Percentiles rank a stretch among this genome's conserved stretches.
phyloP scores from a whole-genome alignment of 2,797 vertebrate species.

The Huso huso region DNA sequence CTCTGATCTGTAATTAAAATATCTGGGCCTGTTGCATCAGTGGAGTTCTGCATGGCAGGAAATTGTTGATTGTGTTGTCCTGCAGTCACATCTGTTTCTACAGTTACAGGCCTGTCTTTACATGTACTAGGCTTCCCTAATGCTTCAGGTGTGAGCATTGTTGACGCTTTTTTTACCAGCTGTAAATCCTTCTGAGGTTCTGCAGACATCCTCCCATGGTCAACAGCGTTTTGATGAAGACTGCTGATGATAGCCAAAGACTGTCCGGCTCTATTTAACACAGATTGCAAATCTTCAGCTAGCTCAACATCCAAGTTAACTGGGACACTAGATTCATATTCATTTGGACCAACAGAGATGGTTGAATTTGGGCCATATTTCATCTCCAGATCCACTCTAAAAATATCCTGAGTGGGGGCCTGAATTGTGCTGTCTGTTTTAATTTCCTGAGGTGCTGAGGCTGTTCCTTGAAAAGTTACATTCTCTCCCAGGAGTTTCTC shows the following conservation, averaged over 20 bases:
- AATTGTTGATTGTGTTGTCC: not conserved
- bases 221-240: not conserved
- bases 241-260: not conserved
- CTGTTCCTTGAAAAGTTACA: not conserved
- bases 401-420: not conserved
- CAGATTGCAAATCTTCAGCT: not conserved
- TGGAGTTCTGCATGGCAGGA: not conserved
- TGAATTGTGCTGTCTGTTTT: not conserved
- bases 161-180: not conserved
- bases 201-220: not conserved
- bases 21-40: not conserved
- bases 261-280: not conserved
- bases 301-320: no score
- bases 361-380: not conserved
- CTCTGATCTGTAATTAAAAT: not conserved
- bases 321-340: conserved; percentile 2
- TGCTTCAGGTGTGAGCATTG: not conserved
- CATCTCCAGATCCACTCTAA: not conserved
- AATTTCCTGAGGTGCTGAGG: not conserved
- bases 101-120: conserved; percentile 2
- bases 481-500: no score
- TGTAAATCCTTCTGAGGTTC: not conserved
- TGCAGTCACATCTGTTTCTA: not conserved
- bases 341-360: not conserved
- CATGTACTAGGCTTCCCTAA: not conserved